Evolutionary conservation across 1,140 invertebrate species (phyloP).

Genomic region (Meloidogyne hapla): DNA sequence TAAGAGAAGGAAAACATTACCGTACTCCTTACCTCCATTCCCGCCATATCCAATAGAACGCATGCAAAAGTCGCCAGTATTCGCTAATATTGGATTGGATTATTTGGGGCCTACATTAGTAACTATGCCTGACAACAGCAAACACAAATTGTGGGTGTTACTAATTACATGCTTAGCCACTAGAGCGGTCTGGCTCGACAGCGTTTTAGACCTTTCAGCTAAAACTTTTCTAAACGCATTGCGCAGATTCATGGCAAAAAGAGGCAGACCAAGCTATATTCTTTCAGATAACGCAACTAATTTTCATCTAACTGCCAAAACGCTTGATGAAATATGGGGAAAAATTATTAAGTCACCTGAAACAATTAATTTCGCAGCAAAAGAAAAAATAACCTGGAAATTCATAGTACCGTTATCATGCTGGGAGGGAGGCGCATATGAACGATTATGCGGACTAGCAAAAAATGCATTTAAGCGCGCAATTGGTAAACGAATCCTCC

Average conservation of each 20-base stretch:
- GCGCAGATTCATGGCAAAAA: neutral
- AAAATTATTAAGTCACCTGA: neutral
- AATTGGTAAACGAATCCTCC: neutral
- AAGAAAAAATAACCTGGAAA: constrained; percentile 12
- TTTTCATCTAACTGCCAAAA: neutral
- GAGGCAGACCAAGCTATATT: neutral
- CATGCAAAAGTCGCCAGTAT: neutral
- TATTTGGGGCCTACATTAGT: neutral
- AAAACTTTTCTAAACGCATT: constrained; percentile 9
- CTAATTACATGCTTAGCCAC: neutral
- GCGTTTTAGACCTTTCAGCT: too few relatives aligned
- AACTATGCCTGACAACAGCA: neutral
- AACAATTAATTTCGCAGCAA: neutral
- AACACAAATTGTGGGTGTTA: neutral
- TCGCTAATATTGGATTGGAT: neutral
- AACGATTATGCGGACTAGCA: neutral
- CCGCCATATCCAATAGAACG: neutral
- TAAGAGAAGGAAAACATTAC: neutral
- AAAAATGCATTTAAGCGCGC: constrained; percentile 3
- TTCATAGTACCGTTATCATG: neutral
- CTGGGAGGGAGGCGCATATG: constrained; percentile 11
- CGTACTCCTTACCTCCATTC: neutral
- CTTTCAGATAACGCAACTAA: constrained; percentile 1
- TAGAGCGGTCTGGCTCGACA: neutral
- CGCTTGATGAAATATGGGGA: neutral